A percentile compares a stretch with the other conserved stretches of the same genome.
Evolutionary conservation across 2,797 vertebrate species (phyloP).

Genomic region (Melanitta fusca): DNA sequence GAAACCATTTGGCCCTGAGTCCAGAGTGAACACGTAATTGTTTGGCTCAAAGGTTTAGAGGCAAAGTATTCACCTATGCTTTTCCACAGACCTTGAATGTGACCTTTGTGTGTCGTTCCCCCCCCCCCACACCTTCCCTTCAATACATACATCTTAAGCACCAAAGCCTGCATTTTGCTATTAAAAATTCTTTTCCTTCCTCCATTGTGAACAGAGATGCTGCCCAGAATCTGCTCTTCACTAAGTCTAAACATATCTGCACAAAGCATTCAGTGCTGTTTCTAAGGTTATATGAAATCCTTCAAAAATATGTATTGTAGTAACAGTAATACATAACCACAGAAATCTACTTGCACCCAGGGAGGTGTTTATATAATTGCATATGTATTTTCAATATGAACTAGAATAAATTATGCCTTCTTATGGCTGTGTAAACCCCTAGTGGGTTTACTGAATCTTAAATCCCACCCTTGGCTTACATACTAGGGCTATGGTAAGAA

Average conservation of each 20-base stretch:
- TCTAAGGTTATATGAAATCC: background rate
- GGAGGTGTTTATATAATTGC: background rate
- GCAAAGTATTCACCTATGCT: background rate
- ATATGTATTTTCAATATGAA: background rate
- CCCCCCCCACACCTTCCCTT: background rate
- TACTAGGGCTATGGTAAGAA: background rate
- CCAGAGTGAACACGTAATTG: accelerated
- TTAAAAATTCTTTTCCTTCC: background rate
- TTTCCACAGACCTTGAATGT: background rate
- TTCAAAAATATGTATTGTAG: background rate
- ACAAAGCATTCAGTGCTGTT: background rate
- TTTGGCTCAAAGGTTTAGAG: background rate
- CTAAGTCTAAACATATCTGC: background rate
- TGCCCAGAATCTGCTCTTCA: background rate
- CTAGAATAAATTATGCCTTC: background rate
- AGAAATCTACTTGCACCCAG: background rate
- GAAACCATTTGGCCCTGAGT: background rate
- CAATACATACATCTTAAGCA: background rate
- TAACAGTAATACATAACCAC: background rate
- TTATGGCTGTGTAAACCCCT: background rate
- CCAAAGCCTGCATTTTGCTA: background rate
- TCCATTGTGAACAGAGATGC: background rate
- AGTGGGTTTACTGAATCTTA: background rate
- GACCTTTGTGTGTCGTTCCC: background rate
- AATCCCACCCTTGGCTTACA: background rate